These are phyloP conservation scores for Tricholaema leucomelas DNA, from an alignment of 2,113 vertebrate species.

Conservation along the genomic window DNA sequence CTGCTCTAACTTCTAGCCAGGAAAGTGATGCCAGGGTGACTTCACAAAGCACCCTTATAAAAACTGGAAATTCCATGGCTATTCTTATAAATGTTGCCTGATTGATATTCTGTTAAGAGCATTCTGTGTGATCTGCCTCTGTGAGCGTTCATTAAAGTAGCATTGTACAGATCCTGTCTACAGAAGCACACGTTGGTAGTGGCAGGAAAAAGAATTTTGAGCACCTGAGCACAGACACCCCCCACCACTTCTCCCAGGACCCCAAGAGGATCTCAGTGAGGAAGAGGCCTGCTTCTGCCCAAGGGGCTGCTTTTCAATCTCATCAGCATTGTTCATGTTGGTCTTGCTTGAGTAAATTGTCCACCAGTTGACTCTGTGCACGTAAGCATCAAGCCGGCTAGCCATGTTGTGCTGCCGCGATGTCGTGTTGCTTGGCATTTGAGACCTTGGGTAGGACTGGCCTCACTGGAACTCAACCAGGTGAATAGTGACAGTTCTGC, in stretches of 20 bases:
- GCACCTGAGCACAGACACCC: background rate
- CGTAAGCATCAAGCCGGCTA: background rate
- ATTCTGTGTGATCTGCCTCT: background rate
- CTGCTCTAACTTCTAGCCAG: slow-evolving; percentile 6
- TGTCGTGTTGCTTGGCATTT: background rate
- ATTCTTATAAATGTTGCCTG: background rate
- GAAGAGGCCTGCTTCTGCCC: background rate
- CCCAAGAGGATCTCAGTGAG: rapidly evolving
- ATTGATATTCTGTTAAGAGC: background rate
- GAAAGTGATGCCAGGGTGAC: slow-evolving; percentile 17
- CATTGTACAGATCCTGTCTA: background rate
- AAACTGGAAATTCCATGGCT: slow-evolving; percentile 9
- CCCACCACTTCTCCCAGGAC: background rate
- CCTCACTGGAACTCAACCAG: background rate
- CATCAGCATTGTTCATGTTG: background rate
- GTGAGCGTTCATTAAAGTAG: background rate
- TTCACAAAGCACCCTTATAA: background rate
- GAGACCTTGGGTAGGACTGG: background rate
- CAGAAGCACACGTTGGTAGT: background rate
- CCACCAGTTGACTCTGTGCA: background rate
- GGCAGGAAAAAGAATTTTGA: background rate
- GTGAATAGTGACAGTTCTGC: background rate
- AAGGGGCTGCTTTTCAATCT: background rate
- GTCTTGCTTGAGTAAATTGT: background rate
- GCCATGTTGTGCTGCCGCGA: background rate